A percentile compares a stretch with the other conserved stretches of the same genome.
Conservation (phyloP, 2,797 vertebrate species). For the Hippopotamyrus pictus region DNA sequence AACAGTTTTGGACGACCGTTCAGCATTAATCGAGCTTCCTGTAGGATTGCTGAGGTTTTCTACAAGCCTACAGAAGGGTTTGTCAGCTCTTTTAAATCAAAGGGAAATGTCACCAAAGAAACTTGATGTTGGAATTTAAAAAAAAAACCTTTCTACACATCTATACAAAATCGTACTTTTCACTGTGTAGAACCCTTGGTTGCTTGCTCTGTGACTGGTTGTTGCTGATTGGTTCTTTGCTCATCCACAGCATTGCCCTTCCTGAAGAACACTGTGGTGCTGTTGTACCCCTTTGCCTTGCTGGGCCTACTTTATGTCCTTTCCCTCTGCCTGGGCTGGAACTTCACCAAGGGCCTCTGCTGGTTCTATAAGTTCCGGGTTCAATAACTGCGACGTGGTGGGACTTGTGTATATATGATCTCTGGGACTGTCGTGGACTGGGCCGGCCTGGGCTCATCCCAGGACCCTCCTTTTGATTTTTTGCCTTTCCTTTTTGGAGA, state of each 20-base stretch:
- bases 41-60: not conserved
- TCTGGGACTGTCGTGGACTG: conserved; percentile 26
- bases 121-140: not conserved
- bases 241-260: conserved; percentile 78
- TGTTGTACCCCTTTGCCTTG: conserved; percentile 87
- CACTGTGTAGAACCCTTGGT: not conserved
- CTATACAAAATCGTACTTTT: not conserved
- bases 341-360: conserved; percentile 85
- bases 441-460: conserved; percentile 14
- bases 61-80: not conserved
- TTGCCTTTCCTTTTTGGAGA: conserved; percentile 29
- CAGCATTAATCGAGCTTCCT: not conserved
- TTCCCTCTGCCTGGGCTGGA: conserved; percentile 87
- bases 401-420: not conserved
- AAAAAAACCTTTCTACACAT: not conserved
- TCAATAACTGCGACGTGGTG: conserved; percentile 52
- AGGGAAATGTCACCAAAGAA: not conserved
- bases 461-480: conserved; percentile 21
- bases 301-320: conserved; percentile 80
- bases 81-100: not conserved
- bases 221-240: not conserved
- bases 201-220: not conserved
- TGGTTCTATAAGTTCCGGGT: conserved; percentile 91
- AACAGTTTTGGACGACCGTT: not conserved
- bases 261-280: conserved; percentile 86